phyloP scores from a whole-genome alignment of 37 sponge, comb jelly and placozoan genomes.

The Haliclona indistincta region DNA sequence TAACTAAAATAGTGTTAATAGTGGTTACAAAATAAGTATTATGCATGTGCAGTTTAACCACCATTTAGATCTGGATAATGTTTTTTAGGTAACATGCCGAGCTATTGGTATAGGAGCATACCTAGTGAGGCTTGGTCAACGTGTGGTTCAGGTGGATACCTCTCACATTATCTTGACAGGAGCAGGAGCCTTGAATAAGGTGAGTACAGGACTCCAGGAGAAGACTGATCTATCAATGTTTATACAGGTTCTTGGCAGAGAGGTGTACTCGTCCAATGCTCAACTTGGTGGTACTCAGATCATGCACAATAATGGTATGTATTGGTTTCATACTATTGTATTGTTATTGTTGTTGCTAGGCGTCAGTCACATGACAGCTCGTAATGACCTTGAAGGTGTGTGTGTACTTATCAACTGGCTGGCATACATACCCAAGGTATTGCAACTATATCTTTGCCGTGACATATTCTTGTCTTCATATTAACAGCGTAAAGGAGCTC shows the following conservation, averaged over 20 bases:
- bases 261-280: slow-evolving; percentile 92
- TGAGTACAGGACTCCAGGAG: slow-evolving; percentile 1
- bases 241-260: slow-evolving; percentile 39
- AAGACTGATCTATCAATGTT: not conserved
- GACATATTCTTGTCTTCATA: not conserved
- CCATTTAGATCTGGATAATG: not conserved
- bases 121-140: slow-evolving; percentile 91
- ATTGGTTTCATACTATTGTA: no score
- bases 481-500: slow-evolving; percentile 20
- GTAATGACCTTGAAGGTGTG: slow-evolving; percentile 89
- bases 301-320: slow-evolving; percentile 93
- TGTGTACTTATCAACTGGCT: slow-evolving; percentile 82
- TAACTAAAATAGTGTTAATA: no score
- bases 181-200: slow-evolving; percentile 94
- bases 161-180: slow-evolving; percentile 98
- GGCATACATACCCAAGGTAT: slow-evolving; percentile 73
- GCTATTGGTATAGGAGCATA: slow-evolving; percentile 98
- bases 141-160: slow-evolving; percentile 95
- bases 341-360: slow-evolving; percentile 36
- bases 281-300: slow-evolving; percentile 97
- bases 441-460: not conserved
- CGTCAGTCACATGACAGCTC: slow-evolving; percentile 86
- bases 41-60: not conserved
- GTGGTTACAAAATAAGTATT: not conserved
- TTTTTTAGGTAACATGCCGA: slow-evolving; percentile 87